Evolutionary conservation across 2,888 invertebrate genomes (phyloP), one percentile per base, ranked within the genome.

Genomic region (Dicyrtomina minuta): DNA sequence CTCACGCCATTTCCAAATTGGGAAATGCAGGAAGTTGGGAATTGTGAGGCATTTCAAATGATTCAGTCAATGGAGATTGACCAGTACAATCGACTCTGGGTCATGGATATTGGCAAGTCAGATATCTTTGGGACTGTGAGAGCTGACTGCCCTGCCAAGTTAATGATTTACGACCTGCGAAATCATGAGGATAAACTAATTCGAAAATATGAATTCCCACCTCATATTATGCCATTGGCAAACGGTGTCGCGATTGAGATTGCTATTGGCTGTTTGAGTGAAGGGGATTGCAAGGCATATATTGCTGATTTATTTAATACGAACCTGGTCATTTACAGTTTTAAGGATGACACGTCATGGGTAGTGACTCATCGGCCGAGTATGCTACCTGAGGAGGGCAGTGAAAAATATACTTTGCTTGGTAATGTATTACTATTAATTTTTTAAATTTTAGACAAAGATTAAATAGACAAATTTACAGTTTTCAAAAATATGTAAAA

Each of bases 31-130:
- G 56, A 60, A 39, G 1, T 73, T 1, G 74, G 73, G 22, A 70
- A 90, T 79, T 90, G 90, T 81, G 81, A n/a, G 3, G 86, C 88
- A 1, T 83, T 91, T 71, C 90, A 91, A 80, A 88, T 88, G 79
- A 89, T 90, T 26, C 90, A 90, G 81, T 88, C 88, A 76, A 83
- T 90, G 74, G 90, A 90, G 80, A 87, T 90, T 58, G 90, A 91
- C 81, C 84, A 85, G 1, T 84, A 85, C 72, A 89, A 89, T 3
- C 82, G 88, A 15, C 86, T 90, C 85, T 89, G 88, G 86, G 85
- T 87, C 44, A 84, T 89, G 60, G 90, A 90, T 75, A 87, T 87
- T 60, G 90, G 90, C 0, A 84, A 88, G 70, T 84, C 87, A 0
- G 85, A 86, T 10, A 88, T 88, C 1, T 82, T 89, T 73, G 0